Evolutionary conservation across 2,888 invertebrate genomes (phyloP), one percentile per base, ranked within the genome.

Genomic region (Drosophila robusta): DNA sequence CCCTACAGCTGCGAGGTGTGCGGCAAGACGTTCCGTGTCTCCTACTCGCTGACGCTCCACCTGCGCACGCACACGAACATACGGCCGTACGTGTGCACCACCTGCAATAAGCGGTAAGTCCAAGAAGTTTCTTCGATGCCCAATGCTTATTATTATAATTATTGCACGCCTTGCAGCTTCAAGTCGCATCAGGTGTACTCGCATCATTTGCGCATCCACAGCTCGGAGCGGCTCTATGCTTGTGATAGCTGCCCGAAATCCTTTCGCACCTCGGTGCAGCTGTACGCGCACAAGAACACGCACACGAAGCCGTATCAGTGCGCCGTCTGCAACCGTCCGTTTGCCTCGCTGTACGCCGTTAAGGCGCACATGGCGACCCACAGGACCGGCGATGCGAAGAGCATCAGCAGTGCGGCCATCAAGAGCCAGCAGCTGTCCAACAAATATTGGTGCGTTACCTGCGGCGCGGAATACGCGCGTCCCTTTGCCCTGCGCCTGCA

Each of bases 261-360:
- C 0, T 96, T 96, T 92, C 96, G 96, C 87, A 96, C 96, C 0
- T 94, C 95, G 0, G 96, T 96, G 0, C 96, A 96, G 83, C 92
- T 96, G 1, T 95, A 96, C 1, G 96, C 96, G 0, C 96, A 96
- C 78, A 96, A 95, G 91, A 96, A 96, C 89, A 95, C 95, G 8
- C 96, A 96, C 81, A 96, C 95, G 0, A 96, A 96, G 89, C 96
- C 96, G 0, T 96, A 96, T 87, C 94, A 95, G 1, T 96, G 96
- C 80, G 95, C 94, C 8, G 95, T 95, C 78, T 96, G 96, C 87
- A 95, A 95, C 90, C 93, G 96, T 55, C 96, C 96, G 0, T 96
- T 96, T 89, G 95, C 96, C 3, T 96, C 96, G 0, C 90, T 96
- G 18, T 96, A 96, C 89, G 95, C 96, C 0, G 96, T 96, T 0